Evolutionary conservation across 2,113 vertebrate species (phyloP).

Genomic region (Fulica atra): DNA sequence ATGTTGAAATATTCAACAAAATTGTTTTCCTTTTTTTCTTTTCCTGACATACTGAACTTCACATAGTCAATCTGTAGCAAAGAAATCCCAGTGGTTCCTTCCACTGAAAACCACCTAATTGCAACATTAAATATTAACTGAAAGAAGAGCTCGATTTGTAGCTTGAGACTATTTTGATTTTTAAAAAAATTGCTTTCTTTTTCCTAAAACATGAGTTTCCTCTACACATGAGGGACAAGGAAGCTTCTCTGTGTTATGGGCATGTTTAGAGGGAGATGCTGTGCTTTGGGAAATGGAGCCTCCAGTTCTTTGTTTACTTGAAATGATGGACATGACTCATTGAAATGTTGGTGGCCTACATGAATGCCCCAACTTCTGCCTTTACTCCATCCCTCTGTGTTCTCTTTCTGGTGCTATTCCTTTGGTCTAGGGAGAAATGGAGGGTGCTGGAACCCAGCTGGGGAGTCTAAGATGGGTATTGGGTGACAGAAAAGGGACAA

Average conservation of each 20-base stretch:
- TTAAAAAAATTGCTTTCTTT: background rate
- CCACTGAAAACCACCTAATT: background rate
- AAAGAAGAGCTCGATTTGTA: background rate
- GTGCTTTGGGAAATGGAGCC: background rate
- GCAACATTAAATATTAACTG: slow-evolving; percentile 64
- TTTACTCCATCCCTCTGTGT: background rate
- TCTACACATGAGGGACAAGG: background rate
- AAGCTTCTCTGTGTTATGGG: background rate
- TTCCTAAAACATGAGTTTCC: background rate
- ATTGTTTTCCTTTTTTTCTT: slow-evolving; percentile 15
- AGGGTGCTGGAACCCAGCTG: background rate
- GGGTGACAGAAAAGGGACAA: background rate
- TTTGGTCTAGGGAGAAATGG: background rate
- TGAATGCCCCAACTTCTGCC: background rate
- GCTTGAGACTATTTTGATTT: background rate
- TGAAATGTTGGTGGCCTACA: background rate
- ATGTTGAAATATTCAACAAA: slow-evolving; percentile 76
- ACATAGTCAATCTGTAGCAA: slow-evolving; percentile 22
- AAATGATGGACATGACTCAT: background rate
- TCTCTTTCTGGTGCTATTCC: background rate
- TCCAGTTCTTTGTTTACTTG: background rate
- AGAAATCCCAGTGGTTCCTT: background rate
- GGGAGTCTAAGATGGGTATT: background rate
- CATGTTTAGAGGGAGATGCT: background rate
- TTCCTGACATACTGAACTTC: slow-evolving; percentile 24